Percentiles rank a stretch among this genome's conserved stretches.
Conservation (phyloP, 1,140 invertebrate species). For the Papilio glaucus region DNA sequence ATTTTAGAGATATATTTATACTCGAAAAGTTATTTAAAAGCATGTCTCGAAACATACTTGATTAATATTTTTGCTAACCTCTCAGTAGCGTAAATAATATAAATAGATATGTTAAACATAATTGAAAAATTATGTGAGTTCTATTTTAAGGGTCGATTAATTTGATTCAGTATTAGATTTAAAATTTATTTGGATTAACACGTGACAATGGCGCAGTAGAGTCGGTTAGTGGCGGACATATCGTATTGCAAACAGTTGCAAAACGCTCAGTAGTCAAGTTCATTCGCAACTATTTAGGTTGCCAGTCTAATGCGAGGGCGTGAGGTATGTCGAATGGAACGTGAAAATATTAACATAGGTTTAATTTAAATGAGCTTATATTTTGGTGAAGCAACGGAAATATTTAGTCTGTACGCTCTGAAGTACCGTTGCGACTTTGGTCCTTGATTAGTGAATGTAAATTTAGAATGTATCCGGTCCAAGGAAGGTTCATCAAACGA, state of each 20-base stretch:
- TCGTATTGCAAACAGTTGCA: slow-evolving; percentile 18
- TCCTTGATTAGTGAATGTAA: slow-evolving; percentile 16
- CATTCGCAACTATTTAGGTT: slow-evolving; percentile 21
- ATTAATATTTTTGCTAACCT: too few relatives aligned
- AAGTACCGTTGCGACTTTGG: neutral
- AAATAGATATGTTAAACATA: too few relatives aligned
- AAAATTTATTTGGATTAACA: neutral
- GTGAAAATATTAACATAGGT: slow-evolving; percentile 14
- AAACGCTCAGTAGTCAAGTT: slow-evolving; percentile 19
- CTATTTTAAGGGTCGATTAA: too few relatives aligned
- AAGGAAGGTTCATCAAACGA: slow-evolving; percentile 1
- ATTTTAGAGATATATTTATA: neutral
- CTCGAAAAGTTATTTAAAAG: too few relatives aligned
- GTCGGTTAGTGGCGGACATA: neutral
- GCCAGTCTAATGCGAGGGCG: slow-evolving; percentile 25
- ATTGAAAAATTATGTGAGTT: too few relatives aligned
- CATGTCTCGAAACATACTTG: too few relatives aligned
- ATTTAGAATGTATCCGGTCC: neutral
- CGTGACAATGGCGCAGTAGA: neutral
- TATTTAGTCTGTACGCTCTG: neutral
- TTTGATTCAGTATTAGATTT: too few relatives aligned
- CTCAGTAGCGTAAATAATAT: too few relatives aligned
- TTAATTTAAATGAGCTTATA: neutral
- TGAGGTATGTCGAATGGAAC: slow-evolving; percentile 24
- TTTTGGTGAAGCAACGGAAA: slow-evolving; percentile 3